Evolutionary conservation across 1,140 invertebrate species (phyloP).

Genomic region (Calephelis virginiensis): DNA sequence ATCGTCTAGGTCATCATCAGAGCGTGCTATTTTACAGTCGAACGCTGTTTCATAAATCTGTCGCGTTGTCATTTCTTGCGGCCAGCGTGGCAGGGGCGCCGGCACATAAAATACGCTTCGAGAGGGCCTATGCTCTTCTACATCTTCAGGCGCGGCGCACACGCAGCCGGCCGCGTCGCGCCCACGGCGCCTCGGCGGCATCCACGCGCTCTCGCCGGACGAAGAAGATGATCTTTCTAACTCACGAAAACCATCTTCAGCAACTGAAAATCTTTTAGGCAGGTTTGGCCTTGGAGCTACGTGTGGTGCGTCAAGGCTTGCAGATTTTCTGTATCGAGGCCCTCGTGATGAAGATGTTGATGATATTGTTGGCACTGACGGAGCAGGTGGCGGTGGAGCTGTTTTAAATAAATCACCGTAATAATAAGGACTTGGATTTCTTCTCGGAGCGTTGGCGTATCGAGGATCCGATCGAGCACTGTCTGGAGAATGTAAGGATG

Average conservation of each 20-base stretch:
- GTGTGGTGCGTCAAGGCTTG: slow-evolving; percentile 84
- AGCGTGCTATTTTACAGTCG: slow-evolving; percentile 90
- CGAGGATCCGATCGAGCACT: slow-evolving; percentile 74
- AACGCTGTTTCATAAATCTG: slow-evolving; percentile 94
- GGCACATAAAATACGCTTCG: slow-evolving; percentile 82
- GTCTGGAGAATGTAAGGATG: slow-evolving; percentile 70
- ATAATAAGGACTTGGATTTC: slow-evolving; percentile 88
- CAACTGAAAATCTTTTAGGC: slow-evolving; percentile 82
- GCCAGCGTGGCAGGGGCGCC: slow-evolving; percentile 82
- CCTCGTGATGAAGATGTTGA: slow-evolving; percentile 66
- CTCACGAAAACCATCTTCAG: slow-evolving; percentile 81
- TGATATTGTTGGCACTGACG: slow-evolving; percentile 57
- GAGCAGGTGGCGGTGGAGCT: slow-evolving; percentile 50
- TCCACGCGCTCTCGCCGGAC: slow-evolving; percentile 76
- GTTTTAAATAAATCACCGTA: slow-evolving; percentile 86
- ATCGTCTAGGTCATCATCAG: slow-evolving; percentile 89
- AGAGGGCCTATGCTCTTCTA: slow-evolving; percentile 80
- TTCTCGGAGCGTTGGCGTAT: slow-evolving; percentile 77
- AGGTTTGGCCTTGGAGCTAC: slow-evolving; percentile 69
- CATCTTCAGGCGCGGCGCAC: slow-evolving; percentile 82
- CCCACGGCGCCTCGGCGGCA: slow-evolving; percentile 81
- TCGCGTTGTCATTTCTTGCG: slow-evolving; percentile 80
- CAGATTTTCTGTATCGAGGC: slow-evolving; percentile 80
- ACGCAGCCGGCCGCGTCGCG: slow-evolving; percentile 82
- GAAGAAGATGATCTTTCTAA: slow-evolving; percentile 73